Conservation (phyloP, 2,113 vertebrate genomes). For the Axis porcinus region DNA sequence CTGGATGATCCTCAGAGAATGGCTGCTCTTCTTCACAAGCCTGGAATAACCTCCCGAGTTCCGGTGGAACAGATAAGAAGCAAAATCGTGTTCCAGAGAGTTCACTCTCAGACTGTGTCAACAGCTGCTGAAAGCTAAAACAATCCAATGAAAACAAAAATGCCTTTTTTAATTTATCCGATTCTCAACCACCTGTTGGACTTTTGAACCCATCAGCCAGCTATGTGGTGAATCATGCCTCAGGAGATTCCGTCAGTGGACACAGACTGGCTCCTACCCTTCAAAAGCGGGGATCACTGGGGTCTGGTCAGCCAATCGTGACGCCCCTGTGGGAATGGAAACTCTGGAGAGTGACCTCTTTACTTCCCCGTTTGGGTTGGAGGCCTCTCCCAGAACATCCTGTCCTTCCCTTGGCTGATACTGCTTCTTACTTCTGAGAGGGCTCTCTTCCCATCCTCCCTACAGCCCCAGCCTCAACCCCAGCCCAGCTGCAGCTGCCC, state of each 20-base stretch:
- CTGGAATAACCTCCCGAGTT: background rate
- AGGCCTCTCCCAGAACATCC: background rate
- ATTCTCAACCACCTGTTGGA: background rate
- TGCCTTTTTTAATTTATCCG: background rate
- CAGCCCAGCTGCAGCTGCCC: background rate
- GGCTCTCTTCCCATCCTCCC: background rate
- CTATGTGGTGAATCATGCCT: background rate
- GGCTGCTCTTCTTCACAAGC: background rate
- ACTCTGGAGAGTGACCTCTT: background rate
- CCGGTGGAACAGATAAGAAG: background rate
- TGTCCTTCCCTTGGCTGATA: background rate
- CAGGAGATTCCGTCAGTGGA: background rate
- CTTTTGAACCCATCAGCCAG: background rate
- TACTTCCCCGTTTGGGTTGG: background rate
- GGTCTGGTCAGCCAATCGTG: background rate
- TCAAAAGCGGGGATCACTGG: background rate
- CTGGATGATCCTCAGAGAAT: background rate
- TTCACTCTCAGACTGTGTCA: background rate
- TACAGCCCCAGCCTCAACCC: fast-evolving
- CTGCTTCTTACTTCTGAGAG: background rate
- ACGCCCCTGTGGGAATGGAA: background rate
- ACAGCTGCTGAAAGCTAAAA: background rate
- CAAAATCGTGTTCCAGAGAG: background rate
- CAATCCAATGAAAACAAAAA: background rate
- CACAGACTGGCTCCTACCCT: background rate